Conservation (phyloP, 2,888 invertebrate species). For the Seira sanloemensis region DNA sequence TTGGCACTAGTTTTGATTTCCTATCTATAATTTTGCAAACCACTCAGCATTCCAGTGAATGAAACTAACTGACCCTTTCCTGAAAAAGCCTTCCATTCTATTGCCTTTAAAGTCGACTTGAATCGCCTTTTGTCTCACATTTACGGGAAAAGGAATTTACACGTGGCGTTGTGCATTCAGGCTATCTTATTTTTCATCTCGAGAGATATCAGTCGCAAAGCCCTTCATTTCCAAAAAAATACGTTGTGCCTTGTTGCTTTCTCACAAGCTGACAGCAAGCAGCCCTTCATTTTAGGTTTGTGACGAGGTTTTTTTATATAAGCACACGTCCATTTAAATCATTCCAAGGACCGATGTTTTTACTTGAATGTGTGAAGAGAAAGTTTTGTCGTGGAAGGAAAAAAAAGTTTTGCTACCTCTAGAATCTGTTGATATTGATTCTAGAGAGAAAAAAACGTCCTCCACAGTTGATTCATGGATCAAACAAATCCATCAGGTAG, state of each 20-base stretch:
- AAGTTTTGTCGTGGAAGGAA: background rate
- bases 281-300: too few relatives aligned
- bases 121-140: too few relatives aligned
- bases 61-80: background rate
- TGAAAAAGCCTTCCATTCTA: background rate
- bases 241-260: slow-evolving; percentile 50
- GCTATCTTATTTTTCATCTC: background rate
- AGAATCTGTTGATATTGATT: slow-evolving; percentile 51
- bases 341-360: too few relatives aligned
- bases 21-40: slow-evolving; percentile 12
- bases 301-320: too few relatives aligned
- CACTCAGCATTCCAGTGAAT: slow-evolving; percentile 29
- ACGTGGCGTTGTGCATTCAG: slow-evolving; percentile 35
- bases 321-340: too few relatives aligned
- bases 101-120: too few relatives aligned
- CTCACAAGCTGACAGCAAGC: too few relatives aligned
- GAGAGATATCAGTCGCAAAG: background rate
- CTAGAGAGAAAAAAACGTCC: background rate
- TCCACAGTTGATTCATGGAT: slow-evolving; percentile 33
- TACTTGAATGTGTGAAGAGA: too few relatives aligned
- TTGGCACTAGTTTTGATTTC: slow-evolving; percentile 46
- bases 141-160: slow-evolving; percentile 39
- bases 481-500: slow-evolving; percentile 59
- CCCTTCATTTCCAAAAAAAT: background rate
- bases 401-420: too few relatives aligned